Base-by-base conservation (phyloP, 2,888 invertebrate species). In the Gnatocerus cornutus region DNA sequence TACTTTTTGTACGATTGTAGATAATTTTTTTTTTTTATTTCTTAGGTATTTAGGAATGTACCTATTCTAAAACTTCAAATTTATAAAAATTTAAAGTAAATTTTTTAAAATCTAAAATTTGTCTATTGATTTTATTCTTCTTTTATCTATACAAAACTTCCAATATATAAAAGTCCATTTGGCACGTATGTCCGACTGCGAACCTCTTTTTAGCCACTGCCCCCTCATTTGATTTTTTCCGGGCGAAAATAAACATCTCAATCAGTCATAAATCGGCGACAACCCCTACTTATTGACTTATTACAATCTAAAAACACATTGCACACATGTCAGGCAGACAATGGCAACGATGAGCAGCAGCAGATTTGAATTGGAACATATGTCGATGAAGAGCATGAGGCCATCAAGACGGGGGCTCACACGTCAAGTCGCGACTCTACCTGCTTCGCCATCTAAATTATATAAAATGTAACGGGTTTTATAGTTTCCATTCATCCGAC, bases 401-500 rank as follows among this genome's bases (percentile, higher is more conserved):
- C 64, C 63, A 59, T 68, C 59, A 30, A 39, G 56, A 8, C 50
- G 41, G 16, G 45, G 65, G 65, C 55, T 61, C 56, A 56, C 62
- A 70, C 66, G 70, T 70, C 70, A 70, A 69, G 62, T 61, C 66
- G 56, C 43, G 59, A 43, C 52, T 41, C 71, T 71, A 71, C 71
- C 71, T 71, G 71, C 71, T 59, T 27, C 41, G 13, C 66, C 45
- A 67, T 70, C 71, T 71, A 67, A 71, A 71, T 71, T 67, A 71
- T 71, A 66, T 45, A 62, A 65, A 70, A 45, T 67, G 71, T 71
- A 71, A 71, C 71, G 71, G 71, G 58, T 67, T 71, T 71, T 71
- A 79, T 78, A 77, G 79, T 78, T 78, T 77, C 77, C 79, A 79
- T 80, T 80, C 79, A 80, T 77, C 74, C 73, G 64, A n/a, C 59